These are phyloP conservation scores for Vanessa atalanta DNA, from an alignment of 1,140 invertebrate genomes.

Conservation along the genomic window DNA sequence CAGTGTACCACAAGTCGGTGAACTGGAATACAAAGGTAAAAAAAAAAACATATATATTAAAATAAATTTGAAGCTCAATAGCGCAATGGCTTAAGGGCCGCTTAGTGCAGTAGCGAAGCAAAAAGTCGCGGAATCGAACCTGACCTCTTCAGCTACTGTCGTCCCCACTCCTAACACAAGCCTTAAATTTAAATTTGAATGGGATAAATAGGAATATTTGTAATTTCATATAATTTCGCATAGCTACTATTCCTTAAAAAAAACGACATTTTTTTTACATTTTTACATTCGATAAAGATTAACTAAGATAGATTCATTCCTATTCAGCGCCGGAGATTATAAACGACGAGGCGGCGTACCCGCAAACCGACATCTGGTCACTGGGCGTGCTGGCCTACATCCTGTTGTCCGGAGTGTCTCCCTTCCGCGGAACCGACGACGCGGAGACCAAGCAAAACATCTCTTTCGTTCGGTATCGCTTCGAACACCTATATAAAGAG, in stretches of 20 bases:
- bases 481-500: constrained; percentile 96
- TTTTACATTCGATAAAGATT: too few species aligned
- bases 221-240: too few species aligned
- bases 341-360: constrained; percentile 90
- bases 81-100: too few species aligned
- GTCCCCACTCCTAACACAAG: too few species aligned
- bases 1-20: constrained; percentile 85
- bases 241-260: too few species aligned
- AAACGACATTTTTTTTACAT: too few species aligned
- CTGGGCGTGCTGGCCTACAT: constrained; percentile 96
- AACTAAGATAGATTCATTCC: not conserved
- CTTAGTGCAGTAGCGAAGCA: too few species aligned
- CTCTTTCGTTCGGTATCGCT: constrained; percentile 94
- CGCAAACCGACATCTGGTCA: constrained; percentile 97
- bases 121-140: too few species aligned
- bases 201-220: not conserved
- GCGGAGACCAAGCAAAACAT: constrained; percentile 95
- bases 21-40: constrained; percentile 87
- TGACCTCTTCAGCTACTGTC: too few species aligned
- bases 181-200: too few species aligned
- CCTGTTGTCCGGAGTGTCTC: constrained; percentile 95
- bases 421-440: constrained; percentile 91
- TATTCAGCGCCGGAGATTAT: constrained; percentile 94
- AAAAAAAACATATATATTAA: too few species aligned
- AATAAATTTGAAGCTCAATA: too few species aligned